Percentiles rank a stretch among this genome's conserved stretches.
These are phyloP conservation scores for Micrasema minimum DNA, from an alignment of 1,140 invertebrate species.

Conservation along the genomic window DNA sequence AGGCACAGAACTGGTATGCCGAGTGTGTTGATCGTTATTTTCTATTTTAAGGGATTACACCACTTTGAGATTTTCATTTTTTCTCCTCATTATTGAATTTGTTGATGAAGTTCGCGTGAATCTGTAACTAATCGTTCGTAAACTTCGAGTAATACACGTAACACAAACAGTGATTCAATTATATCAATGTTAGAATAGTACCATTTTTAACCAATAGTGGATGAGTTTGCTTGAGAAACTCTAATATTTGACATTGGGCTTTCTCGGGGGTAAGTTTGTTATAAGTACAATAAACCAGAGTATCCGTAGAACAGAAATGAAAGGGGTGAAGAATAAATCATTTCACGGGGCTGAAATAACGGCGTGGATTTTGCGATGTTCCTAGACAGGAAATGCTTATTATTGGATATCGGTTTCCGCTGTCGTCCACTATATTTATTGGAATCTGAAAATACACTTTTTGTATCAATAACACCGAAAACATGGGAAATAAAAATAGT, in stretches of 20 bases:
- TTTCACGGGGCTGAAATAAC: conserved; percentile 4
- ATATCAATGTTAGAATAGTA: not conserved
- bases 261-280: not conserved
- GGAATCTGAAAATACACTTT: not conserved
- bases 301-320: not conserved
- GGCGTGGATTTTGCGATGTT: conserved; percentile 20
- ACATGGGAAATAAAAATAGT: not conserved
- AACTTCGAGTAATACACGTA: no score
- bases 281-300: conserved; percentile 15
- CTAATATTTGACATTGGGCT: conserved; percentile 16
- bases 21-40: no score
- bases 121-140: no score
- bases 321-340: conserved; percentile 30
- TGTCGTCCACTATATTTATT: conserved; percentile 27
- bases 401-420: conserved; percentile 43
- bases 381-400: conserved; percentile 29
- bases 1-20: no score
- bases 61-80: no score
- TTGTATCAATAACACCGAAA: not conserved
- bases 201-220: conserved; percentile 24
- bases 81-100: no score
- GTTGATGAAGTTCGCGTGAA: no score
- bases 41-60: no score
- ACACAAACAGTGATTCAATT: not conserved
- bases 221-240: conserved; percentile 5